Base-by-base conservation (phyloP, 2,888 invertebrate species). In the Chironomus tentans region DNA sequence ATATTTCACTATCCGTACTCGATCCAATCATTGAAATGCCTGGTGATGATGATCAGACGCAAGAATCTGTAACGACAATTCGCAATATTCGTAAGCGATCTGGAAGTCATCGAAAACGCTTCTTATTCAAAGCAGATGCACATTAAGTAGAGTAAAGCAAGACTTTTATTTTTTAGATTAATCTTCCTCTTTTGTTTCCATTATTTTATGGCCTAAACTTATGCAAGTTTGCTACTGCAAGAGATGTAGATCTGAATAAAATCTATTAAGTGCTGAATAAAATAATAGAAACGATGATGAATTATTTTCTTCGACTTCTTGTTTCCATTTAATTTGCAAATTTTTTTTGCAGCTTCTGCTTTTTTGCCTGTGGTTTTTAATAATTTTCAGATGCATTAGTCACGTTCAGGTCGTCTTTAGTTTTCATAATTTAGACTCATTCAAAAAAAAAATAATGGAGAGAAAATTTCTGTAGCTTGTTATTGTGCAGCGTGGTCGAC, bases 41-140 rank as follows among this genome's bases (percentile, higher is more conserved):
- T 47, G n/a, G 4, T 4, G 48, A 72, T 38, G 71, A 71, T 12
- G 62, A 62, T 28, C 61, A 72, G n/a, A 24, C 28, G n/a, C 38
- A 70, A 15, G 28, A 61, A 10, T 10, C 62, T 18, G 21, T 18
- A 68, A 68, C 46, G n/a, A 65, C 18, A 46, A 21, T 15, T 24
- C 74, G 68, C 21, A 74, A 48, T 62, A 46, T 74, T 46, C 65
- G 48, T 46, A 74, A 74, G 15, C 21, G 65, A 74, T 74, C 74
- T 28, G 68, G 68, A 68, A 74, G 61, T n/a, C 74, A 68, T 28
- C 46, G 74, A 74, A 74, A 24, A 21, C 74, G 74, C n/a, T 74
- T 74, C 38, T 74, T 74, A 68, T 74, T 74, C 68, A 65, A 47
- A 68, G 65, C 68, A 22, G 74, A 74, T 72, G 28, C 72, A 72